phyloP scores from a whole-genome alignment of 1,140 invertebrate species.

The Venustaconcha ellipsiformis region DNA sequence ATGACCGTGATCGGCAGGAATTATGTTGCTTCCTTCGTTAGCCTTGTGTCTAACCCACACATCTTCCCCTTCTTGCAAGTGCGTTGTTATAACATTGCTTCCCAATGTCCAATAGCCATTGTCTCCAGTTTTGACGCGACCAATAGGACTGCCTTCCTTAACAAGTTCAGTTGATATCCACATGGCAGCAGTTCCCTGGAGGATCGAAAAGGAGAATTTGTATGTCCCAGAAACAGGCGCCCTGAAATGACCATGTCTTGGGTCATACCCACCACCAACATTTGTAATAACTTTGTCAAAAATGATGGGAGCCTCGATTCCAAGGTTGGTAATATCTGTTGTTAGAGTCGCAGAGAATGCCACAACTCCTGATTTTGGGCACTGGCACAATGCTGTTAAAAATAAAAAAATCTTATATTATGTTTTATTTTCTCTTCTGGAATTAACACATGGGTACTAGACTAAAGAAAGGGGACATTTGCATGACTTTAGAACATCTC shows the following conservation, averaged over 20 bases:
- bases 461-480: background rate
- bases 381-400: constrained; percentile 20
- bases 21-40: constrained; percentile 1
- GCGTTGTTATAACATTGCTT: constrained; percentile 19
- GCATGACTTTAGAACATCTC: background rate
- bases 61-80: constrained; percentile 18
- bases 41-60: constrained; percentile 21
- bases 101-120: constrained; percentile 18
- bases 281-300: constrained; percentile 27
- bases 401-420: background rate
- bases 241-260: constrained; percentile 14
- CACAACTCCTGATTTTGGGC: constrained; percentile 13
- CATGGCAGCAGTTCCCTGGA: constrained; percentile 18
- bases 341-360: constrained; percentile 23
- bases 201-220: constrained; percentile 21
- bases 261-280: constrained; percentile 11
- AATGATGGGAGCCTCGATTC: constrained; percentile 9
- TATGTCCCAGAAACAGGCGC: constrained; percentile 27
- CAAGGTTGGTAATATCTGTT: constrained; percentile 12
- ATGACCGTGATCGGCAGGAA: constrained; percentile 4
- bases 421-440: background rate
- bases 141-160: constrained; percentile 11
- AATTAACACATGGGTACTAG: background rate
- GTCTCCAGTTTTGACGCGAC: constrained; percentile 16
- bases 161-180: constrained; percentile 19